Evolutionary conservation across 1,140 invertebrate species (phyloP).

Genomic region (Copidosoma floridanum): DNA sequence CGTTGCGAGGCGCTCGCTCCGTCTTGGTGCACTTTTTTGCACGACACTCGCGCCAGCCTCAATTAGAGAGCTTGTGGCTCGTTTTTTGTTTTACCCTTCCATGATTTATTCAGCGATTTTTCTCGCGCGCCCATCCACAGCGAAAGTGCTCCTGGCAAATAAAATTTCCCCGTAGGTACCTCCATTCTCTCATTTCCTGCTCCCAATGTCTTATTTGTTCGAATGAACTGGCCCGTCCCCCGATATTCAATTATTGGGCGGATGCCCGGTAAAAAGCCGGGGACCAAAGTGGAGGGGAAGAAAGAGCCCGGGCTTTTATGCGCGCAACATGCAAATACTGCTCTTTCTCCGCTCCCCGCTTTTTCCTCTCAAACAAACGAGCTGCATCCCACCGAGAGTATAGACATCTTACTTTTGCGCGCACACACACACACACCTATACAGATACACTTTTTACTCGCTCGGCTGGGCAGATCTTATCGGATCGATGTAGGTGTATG

Average conservation of each 20-base stretch:
- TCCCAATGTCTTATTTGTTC: conserved; percentile 21
- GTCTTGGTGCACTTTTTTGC: too few relatives aligned
- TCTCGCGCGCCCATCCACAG: too few relatives aligned
- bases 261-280: conserved; percentile 26
- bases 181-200: conserved; percentile 28
- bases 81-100: background rate
- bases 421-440: too few relatives aligned
- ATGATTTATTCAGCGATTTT: background rate
- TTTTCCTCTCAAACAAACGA: conserved; percentile 24
- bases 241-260: conserved; percentile 31
- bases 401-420: too few relatives aligned
- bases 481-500: conserved; percentile 20
- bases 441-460: too few relatives aligned
- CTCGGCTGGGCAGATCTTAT: conserved; percentile 19
- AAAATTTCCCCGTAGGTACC: too few relatives aligned
- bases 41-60: too few relatives aligned
- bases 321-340: conserved; percentile 36
- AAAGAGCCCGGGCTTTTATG: conserved; percentile 12
- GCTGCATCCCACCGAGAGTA: conserved; percentile 25
- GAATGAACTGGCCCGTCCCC: conserved; percentile 1
- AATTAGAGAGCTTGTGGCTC: too few relatives aligned
- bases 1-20: too few relatives aligned
- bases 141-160: conserved; percentile 4
- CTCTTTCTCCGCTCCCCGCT: conserved; percentile 2
- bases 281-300: conserved; percentile 7